phyloP scores from a whole-genome alignment of 1,140 invertebrate genomes.

The Magallana ariakensis region DNA sequence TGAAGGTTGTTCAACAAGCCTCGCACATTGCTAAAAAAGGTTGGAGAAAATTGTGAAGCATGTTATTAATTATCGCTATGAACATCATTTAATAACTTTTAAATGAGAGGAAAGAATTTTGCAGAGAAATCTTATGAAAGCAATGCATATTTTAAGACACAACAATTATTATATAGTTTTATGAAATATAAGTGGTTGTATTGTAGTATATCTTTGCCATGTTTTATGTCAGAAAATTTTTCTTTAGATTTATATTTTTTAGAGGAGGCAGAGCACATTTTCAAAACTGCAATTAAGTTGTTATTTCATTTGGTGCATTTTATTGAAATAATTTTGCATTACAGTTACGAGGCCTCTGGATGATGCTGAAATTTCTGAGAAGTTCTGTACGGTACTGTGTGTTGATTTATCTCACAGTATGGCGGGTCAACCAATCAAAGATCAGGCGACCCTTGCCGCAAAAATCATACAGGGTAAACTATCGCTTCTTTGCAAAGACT shows the following conservation, averaged over 20 bases:
- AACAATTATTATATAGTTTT: too few relatives aligned
- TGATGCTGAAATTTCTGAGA: neutral
- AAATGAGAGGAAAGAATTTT: too few relatives aligned
- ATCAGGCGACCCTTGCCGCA: neutral
- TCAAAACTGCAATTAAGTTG: too few relatives aligned
- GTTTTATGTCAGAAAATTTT: too few relatives aligned
- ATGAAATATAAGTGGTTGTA: too few relatives aligned
- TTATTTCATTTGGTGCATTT: neutral
- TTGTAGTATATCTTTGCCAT: too few relatives aligned
- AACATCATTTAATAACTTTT: neutral
- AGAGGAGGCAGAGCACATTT: too few relatives aligned
- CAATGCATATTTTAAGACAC: too few relatives aligned
- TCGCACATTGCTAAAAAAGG: neutral
- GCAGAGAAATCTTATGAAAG: too few relatives aligned
- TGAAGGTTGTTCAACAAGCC: neutral
- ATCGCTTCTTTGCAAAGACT: too few relatives aligned
- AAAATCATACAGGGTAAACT: neutral
- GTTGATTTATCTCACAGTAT: conserved; percentile 8
- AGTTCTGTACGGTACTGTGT: conserved; percentile 5
- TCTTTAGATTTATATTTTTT: too few relatives aligned
- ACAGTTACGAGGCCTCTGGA: neutral
- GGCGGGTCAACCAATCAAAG: neutral
- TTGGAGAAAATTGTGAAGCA: neutral
- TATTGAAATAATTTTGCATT: neutral
- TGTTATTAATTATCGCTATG: neutral